phyloP scores from a whole-genome alignment of 2,113 vertebrate species.

The Colistium nudipinnis region DNA sequence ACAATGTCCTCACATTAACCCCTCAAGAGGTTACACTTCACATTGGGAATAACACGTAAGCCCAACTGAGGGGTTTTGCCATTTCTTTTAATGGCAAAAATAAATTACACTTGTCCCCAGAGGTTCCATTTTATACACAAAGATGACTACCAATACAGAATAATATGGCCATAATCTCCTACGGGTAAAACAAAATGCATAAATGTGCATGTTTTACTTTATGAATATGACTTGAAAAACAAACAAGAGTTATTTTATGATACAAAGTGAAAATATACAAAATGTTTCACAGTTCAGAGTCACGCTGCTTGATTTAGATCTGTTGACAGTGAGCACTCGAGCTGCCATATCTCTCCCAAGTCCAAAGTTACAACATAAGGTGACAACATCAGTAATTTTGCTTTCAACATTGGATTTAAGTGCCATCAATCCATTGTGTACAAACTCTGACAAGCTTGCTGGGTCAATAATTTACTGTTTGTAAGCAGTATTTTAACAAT shows the following conservation, averaged over 20 bases:
- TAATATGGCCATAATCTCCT: background rate
- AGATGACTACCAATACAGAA: constrained; percentile 9
- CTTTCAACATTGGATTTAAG: no score
- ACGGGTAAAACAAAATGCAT: background rate
- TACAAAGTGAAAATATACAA: background rate
- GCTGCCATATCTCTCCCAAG: background rate
- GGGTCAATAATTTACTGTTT: background rate
- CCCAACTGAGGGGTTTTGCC: background rate
- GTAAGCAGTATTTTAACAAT: background rate
- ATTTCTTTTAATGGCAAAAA: constrained; percentile 34
- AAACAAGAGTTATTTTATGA: background rate
- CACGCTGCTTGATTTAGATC: background rate
- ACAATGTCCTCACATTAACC: constrained; percentile 2
- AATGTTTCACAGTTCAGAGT: background rate
- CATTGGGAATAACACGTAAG: background rate
- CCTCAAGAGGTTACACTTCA: background rate
- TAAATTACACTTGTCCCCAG: constrained; percentile 16
- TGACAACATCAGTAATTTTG: background rate
- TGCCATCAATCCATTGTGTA: background rate
- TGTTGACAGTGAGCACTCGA: background rate
- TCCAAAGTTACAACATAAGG: background rate
- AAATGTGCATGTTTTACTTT: background rate
- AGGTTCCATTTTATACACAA: background rate
- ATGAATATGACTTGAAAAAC: background rate
- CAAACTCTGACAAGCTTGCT: background rate